phyloP scores from a whole-genome alignment of 1,140 invertebrate genomes.

The Ips nitidus region DNA sequence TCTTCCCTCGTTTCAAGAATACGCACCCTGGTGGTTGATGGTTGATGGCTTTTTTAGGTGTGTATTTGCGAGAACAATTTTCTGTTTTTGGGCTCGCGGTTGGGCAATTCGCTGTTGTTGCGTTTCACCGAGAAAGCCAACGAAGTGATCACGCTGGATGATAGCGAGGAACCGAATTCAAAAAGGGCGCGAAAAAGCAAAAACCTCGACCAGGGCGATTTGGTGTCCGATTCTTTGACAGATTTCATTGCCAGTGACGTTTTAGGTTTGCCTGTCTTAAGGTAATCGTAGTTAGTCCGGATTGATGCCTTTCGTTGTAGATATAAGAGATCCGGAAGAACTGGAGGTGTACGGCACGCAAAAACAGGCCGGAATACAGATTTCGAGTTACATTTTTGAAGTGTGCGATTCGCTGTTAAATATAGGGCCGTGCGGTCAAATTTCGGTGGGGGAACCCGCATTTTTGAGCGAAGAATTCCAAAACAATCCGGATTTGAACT shows the following conservation, averaged over 20 bases:
- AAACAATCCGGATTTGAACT: constrained; percentile 68
- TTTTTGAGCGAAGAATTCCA: constrained; percentile 81
- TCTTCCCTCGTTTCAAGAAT: too few relatives aligned
- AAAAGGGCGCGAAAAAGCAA: constrained; percentile 41
- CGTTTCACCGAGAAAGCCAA: constrained; percentile 86
- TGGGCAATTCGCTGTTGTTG: constrained; percentile 94
- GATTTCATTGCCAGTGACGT: constrained; percentile 83
- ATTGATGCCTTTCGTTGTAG: constrained; percentile 46
- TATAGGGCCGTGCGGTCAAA: constrained; percentile 93
- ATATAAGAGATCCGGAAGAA: constrained; percentile 79
- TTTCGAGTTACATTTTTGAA: constrained; percentile 87
- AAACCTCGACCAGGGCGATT: constrained; percentile 42
- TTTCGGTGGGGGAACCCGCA: constrained; percentile 87
- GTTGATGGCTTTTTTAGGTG: constrained; percentile 62
- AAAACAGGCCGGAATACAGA: constrained; percentile 74
- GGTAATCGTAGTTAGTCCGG: too few relatives aligned
- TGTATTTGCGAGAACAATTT: constrained; percentile 92
- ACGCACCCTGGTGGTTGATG: too few relatives aligned
- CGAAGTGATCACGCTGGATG: constrained; percentile 53
- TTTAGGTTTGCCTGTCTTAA: constrained; percentile 5
- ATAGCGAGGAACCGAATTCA: constrained; percentile 44
- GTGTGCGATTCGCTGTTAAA: constrained; percentile 95
- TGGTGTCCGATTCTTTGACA: constrained; percentile 73
- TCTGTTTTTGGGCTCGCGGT: constrained; percentile 93
- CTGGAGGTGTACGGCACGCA: constrained; percentile 93